Conservation (phyloP, 2,888 invertebrate genomes). For the Falcaria lacertinaria region DNA sequence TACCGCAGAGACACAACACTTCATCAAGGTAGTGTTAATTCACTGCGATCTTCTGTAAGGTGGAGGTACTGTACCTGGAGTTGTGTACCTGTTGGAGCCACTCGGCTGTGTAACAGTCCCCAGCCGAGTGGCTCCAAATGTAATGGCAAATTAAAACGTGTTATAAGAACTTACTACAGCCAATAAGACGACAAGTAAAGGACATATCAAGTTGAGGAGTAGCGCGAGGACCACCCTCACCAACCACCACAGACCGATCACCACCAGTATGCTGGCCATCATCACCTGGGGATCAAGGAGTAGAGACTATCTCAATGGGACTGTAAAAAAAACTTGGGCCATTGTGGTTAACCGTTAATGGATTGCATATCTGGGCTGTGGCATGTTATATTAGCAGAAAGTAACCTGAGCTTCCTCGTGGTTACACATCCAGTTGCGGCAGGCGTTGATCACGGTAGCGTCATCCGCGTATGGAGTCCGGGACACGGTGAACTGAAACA, state of each 20-base stretch:
- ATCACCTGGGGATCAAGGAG: constrained; percentile 46
- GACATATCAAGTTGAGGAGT: constrained; percentile 58
- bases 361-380: too few relatives aligned
- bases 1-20: too few relatives aligned
- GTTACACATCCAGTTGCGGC: constrained; percentile 48
- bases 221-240: constrained; percentile 51
- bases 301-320: not conserved
- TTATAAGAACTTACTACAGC: constrained; percentile 50
- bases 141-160: too few relatives aligned
- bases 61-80: too few relatives aligned
- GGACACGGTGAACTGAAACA: constrained; percentile 43
- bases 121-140: too few relatives aligned
- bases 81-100: too few relatives aligned
- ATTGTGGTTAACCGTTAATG: not conserved
- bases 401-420: constrained; percentile 65
- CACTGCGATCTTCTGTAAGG: too few relatives aligned
- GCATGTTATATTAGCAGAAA: too few relatives aligned
- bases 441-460: constrained; percentile 24
- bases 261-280: constrained; percentile 61
- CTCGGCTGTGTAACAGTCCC: too few relatives aligned
- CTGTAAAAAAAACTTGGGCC: not conserved
- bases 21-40: too few relatives aligned
- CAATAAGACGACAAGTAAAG: constrained; percentile 54
- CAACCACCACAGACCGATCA: constrained; percentile 66
- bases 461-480: constrained; percentile 16